Base-by-base conservation (phyloP, 2,113 vertebrate species). In the Platysteira castanea region DNA sequence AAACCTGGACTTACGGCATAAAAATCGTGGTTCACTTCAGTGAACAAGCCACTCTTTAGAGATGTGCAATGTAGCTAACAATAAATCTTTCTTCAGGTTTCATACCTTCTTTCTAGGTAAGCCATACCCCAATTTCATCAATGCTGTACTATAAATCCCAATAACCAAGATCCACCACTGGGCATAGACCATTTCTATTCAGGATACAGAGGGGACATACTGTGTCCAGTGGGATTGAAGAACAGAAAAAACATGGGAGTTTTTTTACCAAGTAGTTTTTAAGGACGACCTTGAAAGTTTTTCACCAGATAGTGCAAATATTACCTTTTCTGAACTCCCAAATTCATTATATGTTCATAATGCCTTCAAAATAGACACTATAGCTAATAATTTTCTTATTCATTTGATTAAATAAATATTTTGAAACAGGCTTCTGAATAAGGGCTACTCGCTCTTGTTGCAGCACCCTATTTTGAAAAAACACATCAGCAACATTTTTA, bases 231-330 rank as follows among this genome's bases (percentile, higher is more conserved):
- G 33, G 7, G 27, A 47, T 4, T 39, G 9, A 84, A 60, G 27
- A 69, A 52, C 6, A 65, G 46, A 67, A 50, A 42, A 71, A 80
- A 56, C 2, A 37, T 0, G 0, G 1, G 24, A 80, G 2, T 15
- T 56, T 60, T 75, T 65, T 37, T 35, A 84, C 2, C 3, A 31
- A 73, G 12, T 13, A 4, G 10, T 41, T 80, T 83, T 80, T 27
- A 47, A 71, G 52, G 42, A 60, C 8, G 6, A 3, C 6, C 11
- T 77, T 75, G 7, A 35, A 68, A 53, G 2, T 21, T 76, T 80
- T 22, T 70, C 46, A 87, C n/a, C 50, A 80, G 17, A 74, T 2
- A 90, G 9, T n/a, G 39, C 3, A 85, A n/a, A 23, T 65, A 28
- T 10, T 53, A 74, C 3, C 4, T 42, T 78, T 86, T 56, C 30